These are phyloP conservation scores for Ectemnius cavifrons DNA, from an alignment of 2,888 invertebrate species.

Conservation along the genomic window DNA sequence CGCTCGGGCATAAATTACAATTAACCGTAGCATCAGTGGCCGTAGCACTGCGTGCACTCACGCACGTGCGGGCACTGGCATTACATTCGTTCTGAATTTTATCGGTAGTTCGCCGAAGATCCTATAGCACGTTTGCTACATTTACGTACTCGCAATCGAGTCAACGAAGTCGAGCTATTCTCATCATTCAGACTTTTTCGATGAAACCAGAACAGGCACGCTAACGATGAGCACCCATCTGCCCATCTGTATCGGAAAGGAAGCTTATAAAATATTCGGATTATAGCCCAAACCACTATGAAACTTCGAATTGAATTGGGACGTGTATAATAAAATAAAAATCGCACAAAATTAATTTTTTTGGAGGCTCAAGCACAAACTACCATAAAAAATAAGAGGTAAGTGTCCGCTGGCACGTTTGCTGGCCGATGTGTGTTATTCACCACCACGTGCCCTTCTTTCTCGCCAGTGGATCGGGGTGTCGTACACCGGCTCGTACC, in stretches of 20 bases:
- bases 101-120: conserved; percentile 35
- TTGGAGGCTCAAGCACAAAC: too few relatives aligned
- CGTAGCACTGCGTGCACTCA: conserved; percentile 46
- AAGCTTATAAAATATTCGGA: too few relatives aligned
- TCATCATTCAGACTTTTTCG: background rate
- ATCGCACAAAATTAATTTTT: background rate
- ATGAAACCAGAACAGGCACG: background rate
- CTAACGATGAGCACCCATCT: too few relatives aligned
- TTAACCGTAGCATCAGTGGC: conserved; percentile 59
- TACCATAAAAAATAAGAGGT: background rate
- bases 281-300: too few relatives aligned
- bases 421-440: conserved; percentile 17
- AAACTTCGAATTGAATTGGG: too few relatives aligned
- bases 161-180: too few relatives aligned
- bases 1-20: conserved; percentile 65
- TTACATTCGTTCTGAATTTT: conserved; percentile 60
- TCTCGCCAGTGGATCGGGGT: conserved; percentile 61
- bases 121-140: background rate
- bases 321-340: background rate
- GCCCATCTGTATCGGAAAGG: conserved; percentile 8
- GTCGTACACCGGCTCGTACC: conserved; percentile 64
- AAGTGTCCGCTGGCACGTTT: background rate
- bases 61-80: conserved; percentile 51
- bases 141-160: too few relatives aligned
- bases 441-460: conserved; percentile 45